A percentile compares a stretch with the other conserved stretches of the same genome.
These are phyloP conservation scores for Drosophila crucigera DNA, from an alignment of 2,888 invertebrate species.

Conservation along the genomic window DNA sequence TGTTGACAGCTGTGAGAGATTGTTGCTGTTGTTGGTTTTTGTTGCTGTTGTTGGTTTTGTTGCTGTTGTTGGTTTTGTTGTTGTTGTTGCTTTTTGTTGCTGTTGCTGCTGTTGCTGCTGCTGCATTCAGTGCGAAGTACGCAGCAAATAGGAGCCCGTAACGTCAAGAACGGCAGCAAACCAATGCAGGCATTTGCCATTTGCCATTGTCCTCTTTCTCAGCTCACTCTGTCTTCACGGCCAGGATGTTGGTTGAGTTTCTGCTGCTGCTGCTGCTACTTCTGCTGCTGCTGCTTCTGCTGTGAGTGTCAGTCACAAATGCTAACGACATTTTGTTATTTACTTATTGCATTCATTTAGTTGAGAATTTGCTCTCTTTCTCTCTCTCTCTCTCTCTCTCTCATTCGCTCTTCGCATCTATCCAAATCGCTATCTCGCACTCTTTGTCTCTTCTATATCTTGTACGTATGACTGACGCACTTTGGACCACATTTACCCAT, in stretches of 20 bases:
- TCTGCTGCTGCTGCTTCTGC: slow-evolving; percentile 15
- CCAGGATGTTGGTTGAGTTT: slow-evolving; percentile 23
- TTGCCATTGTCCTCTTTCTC: slow-evolving; percentile 66
- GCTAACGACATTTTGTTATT: slow-evolving; percentile 80
- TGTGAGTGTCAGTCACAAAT: slow-evolving; percentile 76
- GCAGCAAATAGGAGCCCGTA: slow-evolving; percentile 56
- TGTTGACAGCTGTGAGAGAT: slow-evolving; percentile 75
- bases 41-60: slow-evolving; percentile 44
- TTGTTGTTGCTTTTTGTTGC: slow-evolving; percentile 23
- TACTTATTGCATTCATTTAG: slow-evolving; percentile 83
- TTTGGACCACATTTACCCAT: slow-evolving; percentile 55
- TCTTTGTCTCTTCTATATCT: slow-evolving; percentile 8
- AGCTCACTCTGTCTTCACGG: slow-evolving; percentile 14
- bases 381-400: slow-evolving; percentile 2
- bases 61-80: slow-evolving; percentile 45
- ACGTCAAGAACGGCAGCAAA: slow-evolving; percentile 63
- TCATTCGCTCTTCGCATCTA: neutral
- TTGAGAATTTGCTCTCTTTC: slow-evolving; percentile 42
- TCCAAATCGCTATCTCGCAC: slow-evolving; percentile 6
- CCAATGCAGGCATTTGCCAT: slow-evolving; percentile 67
- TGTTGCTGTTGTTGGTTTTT: slow-evolving; percentile 50
- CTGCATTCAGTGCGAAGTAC: slow-evolving; percentile 51
- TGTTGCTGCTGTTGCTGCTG: slow-evolving; percentile 14
- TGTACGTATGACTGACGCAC: slow-evolving; percentile 35
- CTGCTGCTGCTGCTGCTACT: slow-evolving; percentile 15